Conservation (phyloP, 2,113 vertebrate species). For the Rynchops niger region DNA sequence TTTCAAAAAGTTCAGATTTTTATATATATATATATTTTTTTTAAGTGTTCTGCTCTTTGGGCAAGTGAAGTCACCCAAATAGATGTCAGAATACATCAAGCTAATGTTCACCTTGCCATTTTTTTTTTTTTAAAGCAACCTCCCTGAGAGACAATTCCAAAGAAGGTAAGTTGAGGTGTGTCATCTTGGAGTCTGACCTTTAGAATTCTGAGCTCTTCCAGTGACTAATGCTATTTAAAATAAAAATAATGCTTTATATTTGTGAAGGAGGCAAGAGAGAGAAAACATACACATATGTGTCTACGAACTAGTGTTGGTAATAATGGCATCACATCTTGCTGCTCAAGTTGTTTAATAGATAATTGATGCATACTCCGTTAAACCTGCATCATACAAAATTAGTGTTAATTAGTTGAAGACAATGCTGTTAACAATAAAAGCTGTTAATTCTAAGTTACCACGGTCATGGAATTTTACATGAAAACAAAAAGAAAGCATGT, state of each 20-base stretch:
- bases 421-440: background rate
- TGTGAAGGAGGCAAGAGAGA: background rate
- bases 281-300: background rate
- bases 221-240: background rate
- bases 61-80: background rate
- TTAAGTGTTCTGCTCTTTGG: background rate
- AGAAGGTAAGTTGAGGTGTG: background rate
- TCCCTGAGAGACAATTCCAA: background rate
- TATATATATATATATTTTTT: background rate
- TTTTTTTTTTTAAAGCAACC: background rate
- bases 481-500: background rate
- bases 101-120: background rate
- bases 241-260: background rate
- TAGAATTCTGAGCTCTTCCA: background rate
- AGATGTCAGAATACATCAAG: background rate
- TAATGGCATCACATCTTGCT: background rate
- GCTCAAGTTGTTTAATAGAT: constrained; percentile 23
- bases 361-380: background rate
- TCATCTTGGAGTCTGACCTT: background rate
- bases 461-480: background rate
- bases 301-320: background rate
- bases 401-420: background rate
- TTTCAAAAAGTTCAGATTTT: background rate
- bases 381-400: background rate
- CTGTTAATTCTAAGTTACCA: background rate